Evolutionary conservation across 2,113 vertebrate genomes (phyloP), one percentile per base, ranked within the genome.

Genomic region (Podarcis muralis): DNA sequence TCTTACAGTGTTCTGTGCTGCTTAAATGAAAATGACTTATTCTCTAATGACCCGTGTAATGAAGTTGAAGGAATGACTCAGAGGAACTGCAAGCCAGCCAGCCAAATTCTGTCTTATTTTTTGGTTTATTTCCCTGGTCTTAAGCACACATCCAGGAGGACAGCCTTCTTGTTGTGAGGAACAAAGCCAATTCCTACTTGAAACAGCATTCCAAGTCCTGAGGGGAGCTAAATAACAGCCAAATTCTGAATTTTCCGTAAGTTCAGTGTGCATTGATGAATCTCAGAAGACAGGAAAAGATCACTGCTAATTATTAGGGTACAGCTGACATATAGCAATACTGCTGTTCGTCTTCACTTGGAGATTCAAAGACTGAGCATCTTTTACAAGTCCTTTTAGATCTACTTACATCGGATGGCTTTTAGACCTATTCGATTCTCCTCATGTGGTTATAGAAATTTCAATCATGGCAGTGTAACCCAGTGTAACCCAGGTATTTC

Each of bases 81-180:
- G 68, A 88, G 37, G 9, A 77, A 84, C 65, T 37, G 8, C 22
- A 32, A 88, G 72, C 12, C 87, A 57, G 43, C 37, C 37, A 77
- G 74, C 74, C 88, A 85, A 25, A 75, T 66, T 57, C 7, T 81
- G 32, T 25, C 11, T 35, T 83, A 72, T n/a, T 69, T 74, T 32
- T 72, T 43, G 77, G 86, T 90, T 94, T 91, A 92, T 83, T 89
- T n/a, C 23, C 80, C 30, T 88, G 78, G 76, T 82, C 83, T n/a
- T 65, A 48, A 92, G 68, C 40, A 40, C 57, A 7, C 1, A 88
- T 83, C 57, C 37, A 86, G 79, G 75, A 3, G 85, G 77, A 7
- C 40, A 3, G 62, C 25, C 89, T 76, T 65, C 82, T 74, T 74
- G 59, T 71, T 65, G 37, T 84, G 90, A 80, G 77, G 78, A 87